Base-by-base conservation (phyloP, 2,797 vertebrate genomes). In the Rhynchotus rufescens region DNA sequence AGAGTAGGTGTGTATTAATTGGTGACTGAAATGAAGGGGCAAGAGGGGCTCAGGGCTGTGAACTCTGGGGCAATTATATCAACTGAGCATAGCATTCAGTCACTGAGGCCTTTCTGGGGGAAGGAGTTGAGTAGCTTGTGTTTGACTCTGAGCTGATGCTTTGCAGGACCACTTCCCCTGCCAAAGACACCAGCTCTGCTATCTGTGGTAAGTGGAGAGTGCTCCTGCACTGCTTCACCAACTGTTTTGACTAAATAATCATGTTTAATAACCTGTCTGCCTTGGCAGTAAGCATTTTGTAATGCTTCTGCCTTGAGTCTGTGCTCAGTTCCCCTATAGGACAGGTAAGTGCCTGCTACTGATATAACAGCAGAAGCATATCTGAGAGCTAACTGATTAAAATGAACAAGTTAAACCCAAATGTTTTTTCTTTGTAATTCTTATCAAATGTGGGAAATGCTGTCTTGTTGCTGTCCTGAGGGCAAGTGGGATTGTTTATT, bases 301-400 rank as follows among this genome's bases (percentile, higher is more conserved):
- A 67, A 25, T 6, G 25, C n/a, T 67, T 34, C 21, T 47, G 65
- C 44, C n/a, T 34, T 34, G n/a, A 25, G 34, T 26, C n/a, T 45
- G n/a, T 49, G n/a, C 22, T 49, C n/a, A 34, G 30, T 15, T 21
- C 30, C 45, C 3, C 11, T 67, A 11, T 67, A 34, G n/a, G 15
- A 34, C 47, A 67, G 15, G 16, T 67, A 67, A 47, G 45, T 12
- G 22, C 44, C 34, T 49, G 15, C 47, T 56, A 56, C 52, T n/a
- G 17, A 56, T 28, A 28, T 2, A n/a, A 44, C 6, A 1, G 15
- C 32, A 38, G 13, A 23, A 15, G 0, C 3, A 2, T 42, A 7
- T 59, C 38, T 88, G 47, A 74, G 40, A 74, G 26, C 30, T 82
- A 9, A 25, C 28, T 9, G 16, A 52, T 81, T 36, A 30, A 69